Conservation (phyloP, 2,113 vertebrate species). For the Pelvicachromis taeniatus region DNA sequence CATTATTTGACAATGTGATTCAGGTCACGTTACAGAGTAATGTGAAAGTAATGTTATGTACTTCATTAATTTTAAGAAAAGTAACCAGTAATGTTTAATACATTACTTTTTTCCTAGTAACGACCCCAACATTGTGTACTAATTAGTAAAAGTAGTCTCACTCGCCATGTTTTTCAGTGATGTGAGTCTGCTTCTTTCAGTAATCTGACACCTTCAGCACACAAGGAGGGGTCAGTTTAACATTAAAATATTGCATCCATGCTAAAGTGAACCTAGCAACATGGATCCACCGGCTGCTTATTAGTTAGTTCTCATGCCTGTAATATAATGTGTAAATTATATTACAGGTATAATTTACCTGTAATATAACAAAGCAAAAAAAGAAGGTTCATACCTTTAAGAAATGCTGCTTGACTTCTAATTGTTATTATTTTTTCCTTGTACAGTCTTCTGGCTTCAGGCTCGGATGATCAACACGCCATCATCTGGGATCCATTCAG, state of each 20-base stretch:
- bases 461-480: conserved; percentile 96
- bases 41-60: background rate
- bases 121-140: background rate
- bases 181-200: background rate
- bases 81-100: background rate
- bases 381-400: background rate
- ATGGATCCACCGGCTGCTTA: rapidly evolving
- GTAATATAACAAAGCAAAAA: background rate
- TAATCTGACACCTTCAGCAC: background rate
- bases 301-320: background rate
- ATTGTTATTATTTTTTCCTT: background rate
- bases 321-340: background rate
- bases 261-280: background rate
- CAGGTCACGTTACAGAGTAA: no score
- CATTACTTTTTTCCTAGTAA: background rate
- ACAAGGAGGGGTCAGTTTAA: background rate
- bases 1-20: no score
- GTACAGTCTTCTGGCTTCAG: conserved; percentile 88
- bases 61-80: background rate
- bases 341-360: no score
- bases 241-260: background rate
- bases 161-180: background rate
- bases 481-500: conserved; percentile 97
- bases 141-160: background rate
- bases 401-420: background rate